phyloP scores from a whole-genome alignment of 2,888 invertebrate species.

The Graphium colonna region DNA sequence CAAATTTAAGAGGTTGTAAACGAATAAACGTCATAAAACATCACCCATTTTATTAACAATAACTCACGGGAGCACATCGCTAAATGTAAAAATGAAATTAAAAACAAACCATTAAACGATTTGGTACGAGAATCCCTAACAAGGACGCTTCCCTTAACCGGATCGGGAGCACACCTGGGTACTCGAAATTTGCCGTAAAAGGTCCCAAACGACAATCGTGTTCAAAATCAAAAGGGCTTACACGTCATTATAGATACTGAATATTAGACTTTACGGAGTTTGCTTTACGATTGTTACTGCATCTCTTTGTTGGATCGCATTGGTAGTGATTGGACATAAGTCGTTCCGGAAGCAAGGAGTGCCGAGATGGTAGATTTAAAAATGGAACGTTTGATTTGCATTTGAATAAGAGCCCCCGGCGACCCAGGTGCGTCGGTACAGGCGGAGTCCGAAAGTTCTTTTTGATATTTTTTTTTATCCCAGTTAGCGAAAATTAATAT shows the following conservation, averaged over 20 bases:
- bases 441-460: conserved; percentile 59
- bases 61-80: conserved; percentile 63
- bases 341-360: conserved; percentile 75
- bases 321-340: conserved; percentile 69
- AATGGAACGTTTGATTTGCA: conserved; percentile 81
- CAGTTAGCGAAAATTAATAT: conserved; percentile 50
- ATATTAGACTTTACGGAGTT: conserved; percentile 30
- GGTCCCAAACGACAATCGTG: conserved; percentile 69
- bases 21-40: conserved; percentile 46
- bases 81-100: conserved; percentile 75
- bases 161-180: conserved; percentile 80
- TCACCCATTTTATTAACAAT: conserved; percentile 62
- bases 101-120: conserved; percentile 80
- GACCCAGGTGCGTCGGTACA: conserved; percentile 76
- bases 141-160: conserved; percentile 79
- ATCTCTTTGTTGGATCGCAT: conserved; percentile 36
- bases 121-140: conserved; percentile 76
- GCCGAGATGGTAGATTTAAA: conserved; percentile 79
- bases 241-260: conserved; percentile 25
- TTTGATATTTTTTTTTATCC: conserved; percentile 33
- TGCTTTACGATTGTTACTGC: conserved; percentile 37
- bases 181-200: conserved; percentile 76
- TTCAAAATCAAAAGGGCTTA: conserved; percentile 40
- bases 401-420: conserved; percentile 79
- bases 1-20: conserved; percentile 39